Evolutionary conservation across 1,140 invertebrate genomes (phyloP), one percentile per base, ranked within the genome.

Genomic region (Mizuhopecten yessoensis): DNA sequence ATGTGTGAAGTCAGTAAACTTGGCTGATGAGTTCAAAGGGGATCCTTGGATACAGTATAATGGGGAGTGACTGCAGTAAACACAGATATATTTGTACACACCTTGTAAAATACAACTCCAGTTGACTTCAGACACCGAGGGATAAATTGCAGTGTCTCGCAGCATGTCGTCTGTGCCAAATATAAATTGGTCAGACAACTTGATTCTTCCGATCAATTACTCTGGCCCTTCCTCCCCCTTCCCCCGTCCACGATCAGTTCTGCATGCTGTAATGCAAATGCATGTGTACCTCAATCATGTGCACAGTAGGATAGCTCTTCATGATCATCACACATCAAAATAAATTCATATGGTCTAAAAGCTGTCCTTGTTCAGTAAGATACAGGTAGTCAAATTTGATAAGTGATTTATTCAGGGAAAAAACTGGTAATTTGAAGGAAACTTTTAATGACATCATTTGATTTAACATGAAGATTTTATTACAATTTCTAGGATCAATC

Each of bases 21-120:
- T 75, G 3, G 23, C 7, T 11, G 13, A 23, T 7, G 57, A 75
- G 57, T 75, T 75, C 57, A 75, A 75, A 75, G n/a, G n/a, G 1
- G 57, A 75, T 75, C 1, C 57, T n/a, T 5, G 57, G 5, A 29
- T n/a, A 23, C 29, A 29, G 57, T 75, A 23, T 75, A 75, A 75
- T 29, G 17, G 57, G 57, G 5, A n/a, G 57, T 29, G 57, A 0
- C 57, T 23, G 29, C 57, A 75, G 57, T 75, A 1, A 75, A 75
- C 57, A 75, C 29, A n/a, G 0, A 75, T 23, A 75, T 75, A 75
- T 75, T 75, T 75, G 3, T 75, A 29, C 11, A n/a, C 57, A 75
- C 57, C n/a, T 75, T 75, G 57, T 75, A 75, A 75, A 75, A n/a
- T 75, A n/a, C 57, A 75, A 75, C 57, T 75, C 1, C 29, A 75